phyloP scores from a whole-genome alignment of 1,140 invertebrate species.

The Latrodectus geometricus region DNA sequence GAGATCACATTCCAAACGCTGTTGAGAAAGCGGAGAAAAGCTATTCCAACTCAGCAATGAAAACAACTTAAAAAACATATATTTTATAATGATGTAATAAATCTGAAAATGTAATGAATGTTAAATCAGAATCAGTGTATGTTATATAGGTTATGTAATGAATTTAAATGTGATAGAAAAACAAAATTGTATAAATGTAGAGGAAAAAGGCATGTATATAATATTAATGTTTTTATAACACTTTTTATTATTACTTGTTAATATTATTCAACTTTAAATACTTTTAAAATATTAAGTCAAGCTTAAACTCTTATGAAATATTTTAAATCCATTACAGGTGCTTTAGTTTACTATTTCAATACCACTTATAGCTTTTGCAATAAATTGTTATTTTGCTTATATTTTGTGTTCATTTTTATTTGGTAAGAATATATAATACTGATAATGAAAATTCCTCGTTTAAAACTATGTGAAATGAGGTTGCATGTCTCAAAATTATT shows the following conservation, averaged over 20 bases:
- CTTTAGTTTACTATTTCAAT: too few relatives aligned
- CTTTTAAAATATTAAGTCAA: background rate
- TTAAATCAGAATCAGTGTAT: background rate
- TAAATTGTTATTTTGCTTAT: too few relatives aligned
- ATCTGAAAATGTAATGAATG: background rate
- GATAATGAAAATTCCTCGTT: too few relatives aligned
- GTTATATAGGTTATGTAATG: background rate
- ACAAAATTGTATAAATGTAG: background rate
- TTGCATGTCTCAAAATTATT: too few relatives aligned
- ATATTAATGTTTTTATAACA: background rate
- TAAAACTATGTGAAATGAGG: too few relatives aligned
- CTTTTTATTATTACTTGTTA: background rate
- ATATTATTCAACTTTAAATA: background rate
- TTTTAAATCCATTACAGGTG: too few relatives aligned
- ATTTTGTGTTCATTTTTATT: too few relatives aligned
- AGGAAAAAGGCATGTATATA: background rate
- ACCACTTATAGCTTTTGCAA: too few relatives aligned
- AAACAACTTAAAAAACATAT: background rate
- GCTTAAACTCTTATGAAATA: too few relatives aligned
- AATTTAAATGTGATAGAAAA: background rate
- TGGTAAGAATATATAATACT: too few relatives aligned
- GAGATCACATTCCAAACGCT: constrained; percentile 66
- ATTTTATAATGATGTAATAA: background rate
- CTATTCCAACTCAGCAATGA: constrained; percentile 5
- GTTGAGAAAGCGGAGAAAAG: constrained; percentile 63